Evolutionary conservation across 2,888 invertebrate species (phyloP).

Genomic region (Eristalinus aeneus): DNA sequence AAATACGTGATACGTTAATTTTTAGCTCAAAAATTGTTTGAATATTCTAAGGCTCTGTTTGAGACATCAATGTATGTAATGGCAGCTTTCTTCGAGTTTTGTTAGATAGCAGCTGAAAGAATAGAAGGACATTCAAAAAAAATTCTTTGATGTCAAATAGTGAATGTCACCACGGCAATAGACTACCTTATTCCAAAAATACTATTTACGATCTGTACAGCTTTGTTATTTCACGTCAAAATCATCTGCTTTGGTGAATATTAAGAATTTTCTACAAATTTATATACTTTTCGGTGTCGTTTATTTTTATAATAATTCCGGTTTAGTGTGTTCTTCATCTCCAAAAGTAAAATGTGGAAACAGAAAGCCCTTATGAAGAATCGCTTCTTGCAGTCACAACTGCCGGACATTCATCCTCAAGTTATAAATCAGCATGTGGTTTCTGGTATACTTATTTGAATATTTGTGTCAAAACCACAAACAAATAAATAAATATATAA

Average conservation of each 20-base stretch:
- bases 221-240: not conserved
- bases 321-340: not conserved
- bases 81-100: too few species aligned
- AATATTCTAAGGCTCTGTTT: too few species aligned
- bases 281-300: not conserved
- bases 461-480: not conserved
- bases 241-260: not conserved
- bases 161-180: too few species aligned
- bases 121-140: too few species aligned
- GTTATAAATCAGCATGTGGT: slow-evolving; percentile 62
- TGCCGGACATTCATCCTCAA: slow-evolving; percentile 51
- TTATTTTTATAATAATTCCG: not conserved
- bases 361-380: slow-evolving; percentile 75
- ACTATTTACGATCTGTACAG: too few species aligned
- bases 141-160: too few species aligned
- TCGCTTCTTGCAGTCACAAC: slow-evolving; percentile 74
- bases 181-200: too few species aligned
- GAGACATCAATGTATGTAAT: too few species aligned
- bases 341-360: slow-evolving; percentile 75
- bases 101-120: too few species aligned
- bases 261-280: not conserved
- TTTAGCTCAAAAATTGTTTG: too few species aligned
- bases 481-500: too few species aligned
- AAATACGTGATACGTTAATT: too few species aligned
- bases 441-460: slow-evolving; percentile 54